phyloP scores from a whole-genome alignment of 2,888 invertebrate species.

The Antheraea assamensis region DNA sequence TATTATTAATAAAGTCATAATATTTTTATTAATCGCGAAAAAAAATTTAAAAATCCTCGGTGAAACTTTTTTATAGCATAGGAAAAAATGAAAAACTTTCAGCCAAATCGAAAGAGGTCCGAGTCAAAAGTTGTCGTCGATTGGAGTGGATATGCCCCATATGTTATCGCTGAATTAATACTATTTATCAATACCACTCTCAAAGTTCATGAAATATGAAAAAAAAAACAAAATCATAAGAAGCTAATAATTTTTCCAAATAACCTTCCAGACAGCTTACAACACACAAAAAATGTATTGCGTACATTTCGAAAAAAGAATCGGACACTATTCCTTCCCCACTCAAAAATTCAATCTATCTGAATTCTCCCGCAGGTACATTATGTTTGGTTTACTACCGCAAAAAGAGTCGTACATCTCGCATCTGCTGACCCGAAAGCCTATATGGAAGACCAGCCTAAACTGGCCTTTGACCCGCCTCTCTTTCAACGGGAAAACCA shows the following conservation, averaged over 20 bases:
- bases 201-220: no score
- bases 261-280: background rate
- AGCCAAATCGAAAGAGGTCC: no score
- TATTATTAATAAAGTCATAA: no score
- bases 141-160: no score
- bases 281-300: background rate
- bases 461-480: slow-evolving; percentile 33
- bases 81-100: no score
- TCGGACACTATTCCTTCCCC: slow-evolving; percentile 4
- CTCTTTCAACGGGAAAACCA: background rate
- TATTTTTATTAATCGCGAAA: no score
- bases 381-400: slow-evolving; percentile 40
- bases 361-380: slow-evolving; percentile 42
- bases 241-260: background rate
- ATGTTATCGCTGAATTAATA: no score
- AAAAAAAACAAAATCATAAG: no score
- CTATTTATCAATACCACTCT: no score
- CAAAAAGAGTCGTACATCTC: slow-evolving; percentile 53
- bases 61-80: no score
- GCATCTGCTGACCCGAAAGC: slow-evolving; percentile 59
- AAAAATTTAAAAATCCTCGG: no score
- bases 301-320: background rate
- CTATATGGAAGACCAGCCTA: slow-evolving; percentile 46
- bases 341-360: slow-evolving; percentile 46
- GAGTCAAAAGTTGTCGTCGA: no score